Evolutionary conservation across 2,113 vertebrate genomes (phyloP).

Genomic region (Microtus richardsoni): DNA sequence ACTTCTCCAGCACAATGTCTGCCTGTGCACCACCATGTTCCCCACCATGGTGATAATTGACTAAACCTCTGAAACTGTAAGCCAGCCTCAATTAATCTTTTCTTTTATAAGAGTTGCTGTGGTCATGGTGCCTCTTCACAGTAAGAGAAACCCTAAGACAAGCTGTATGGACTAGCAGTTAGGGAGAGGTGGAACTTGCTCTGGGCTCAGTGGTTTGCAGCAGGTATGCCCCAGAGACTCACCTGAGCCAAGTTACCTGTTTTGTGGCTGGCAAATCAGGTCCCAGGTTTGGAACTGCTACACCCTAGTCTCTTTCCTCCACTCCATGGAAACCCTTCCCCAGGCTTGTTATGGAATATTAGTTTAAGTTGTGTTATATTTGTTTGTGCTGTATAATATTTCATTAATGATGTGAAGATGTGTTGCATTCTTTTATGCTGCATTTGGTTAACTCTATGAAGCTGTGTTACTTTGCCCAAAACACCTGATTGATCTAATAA

Average conservation of each 20-base stretch:
- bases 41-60: not conserved
- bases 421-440: not conserved
- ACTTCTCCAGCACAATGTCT: not conserved
- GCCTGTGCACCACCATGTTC: not conserved
- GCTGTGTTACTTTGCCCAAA: not conserved
- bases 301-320: not conserved
- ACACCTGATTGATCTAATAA: not conserved
- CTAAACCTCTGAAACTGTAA: not conserved
- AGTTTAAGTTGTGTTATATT: not conserved
- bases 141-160: not conserved
- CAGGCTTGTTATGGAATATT: not conserved
- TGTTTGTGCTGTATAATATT: not conserved
- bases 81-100: not conserved
- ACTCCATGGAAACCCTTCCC: not conserved
- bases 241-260: not conserved
- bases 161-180: too few relatives aligned
- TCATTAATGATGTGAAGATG: not conserved
- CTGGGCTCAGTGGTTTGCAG: conserved; percentile 12
- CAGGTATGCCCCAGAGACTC: not conserved
- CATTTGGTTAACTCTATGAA: not conserved
- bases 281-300: not conserved
- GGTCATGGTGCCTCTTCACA: not conserved
- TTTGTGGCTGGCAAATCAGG: conserved; percentile 7
- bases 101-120: not conserved
- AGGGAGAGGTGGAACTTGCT: not conserved